Conservation (phyloP, 2,113 vertebrate species). For the Lagopus muta region DNA sequence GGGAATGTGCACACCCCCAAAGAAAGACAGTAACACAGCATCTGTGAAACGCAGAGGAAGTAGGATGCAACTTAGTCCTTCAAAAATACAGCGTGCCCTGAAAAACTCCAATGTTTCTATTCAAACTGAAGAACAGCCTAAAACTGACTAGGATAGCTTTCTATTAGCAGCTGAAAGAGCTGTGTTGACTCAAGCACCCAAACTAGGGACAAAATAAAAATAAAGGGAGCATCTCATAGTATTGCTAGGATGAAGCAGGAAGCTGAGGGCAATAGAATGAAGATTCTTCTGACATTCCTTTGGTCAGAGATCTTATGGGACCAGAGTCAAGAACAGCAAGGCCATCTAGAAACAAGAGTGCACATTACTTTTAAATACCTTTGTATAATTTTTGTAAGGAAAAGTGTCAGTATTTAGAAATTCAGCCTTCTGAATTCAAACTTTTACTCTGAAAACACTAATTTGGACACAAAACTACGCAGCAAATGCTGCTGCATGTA, state of each 20-base stretch:
- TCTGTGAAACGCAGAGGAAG: not conserved
- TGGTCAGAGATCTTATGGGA: not conserved
- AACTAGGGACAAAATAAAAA: not conserved
- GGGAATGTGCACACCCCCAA: not conserved
- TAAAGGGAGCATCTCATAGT: accelerated
- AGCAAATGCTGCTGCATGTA: not conserved
- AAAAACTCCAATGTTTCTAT: not conserved
- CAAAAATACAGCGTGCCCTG: accelerated
- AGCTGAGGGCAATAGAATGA: not conserved
- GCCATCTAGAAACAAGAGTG: not conserved
- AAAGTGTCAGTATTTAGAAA: not conserved
- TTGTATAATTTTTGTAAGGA: not conserved
- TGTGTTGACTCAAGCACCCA: not conserved
- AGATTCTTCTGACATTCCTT: not conserved
- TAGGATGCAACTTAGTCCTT: not conserved
- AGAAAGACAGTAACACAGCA: not conserved
- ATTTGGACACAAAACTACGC: not conserved
- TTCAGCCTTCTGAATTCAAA: not conserved
- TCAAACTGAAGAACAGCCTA: not conserved
- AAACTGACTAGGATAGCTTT: not conserved
- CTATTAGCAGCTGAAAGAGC: not conserved
- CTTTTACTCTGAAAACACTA: not conserved
- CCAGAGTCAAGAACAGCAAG: not conserved
- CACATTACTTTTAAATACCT: not conserved
- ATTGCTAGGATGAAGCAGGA: not conserved